Conservation (phyloP, 2,888 invertebrate genomes). For the Hipparchia semele region DNA sequence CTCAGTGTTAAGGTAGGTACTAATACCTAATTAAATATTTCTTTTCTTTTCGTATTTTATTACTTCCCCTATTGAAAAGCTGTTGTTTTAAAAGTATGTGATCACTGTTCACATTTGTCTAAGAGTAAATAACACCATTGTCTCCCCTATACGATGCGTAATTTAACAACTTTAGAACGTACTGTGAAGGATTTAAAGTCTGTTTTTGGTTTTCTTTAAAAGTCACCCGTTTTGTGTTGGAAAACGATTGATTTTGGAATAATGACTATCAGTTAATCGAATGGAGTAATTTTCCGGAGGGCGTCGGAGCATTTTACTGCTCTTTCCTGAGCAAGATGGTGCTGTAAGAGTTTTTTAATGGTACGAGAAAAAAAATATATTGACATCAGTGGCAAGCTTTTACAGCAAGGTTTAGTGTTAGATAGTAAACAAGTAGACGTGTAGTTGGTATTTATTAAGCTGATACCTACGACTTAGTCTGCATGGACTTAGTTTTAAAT, state of each 20-base stretch:
- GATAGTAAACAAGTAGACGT: too few species aligned
- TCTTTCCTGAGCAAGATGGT: constrained; percentile 39
- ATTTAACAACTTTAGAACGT: constrained; percentile 37
- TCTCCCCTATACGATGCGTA: constrained; percentile 34
- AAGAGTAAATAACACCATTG: constrained; percentile 43
- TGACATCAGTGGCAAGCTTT: neutral
- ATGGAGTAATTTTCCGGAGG: constrained; percentile 49
- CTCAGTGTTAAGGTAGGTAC: too few species aligned
- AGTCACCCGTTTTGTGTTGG: constrained; percentile 43
- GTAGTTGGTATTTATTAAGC: too few species aligned
- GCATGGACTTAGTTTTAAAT: too few species aligned
- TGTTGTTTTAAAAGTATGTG: constrained; percentile 47
- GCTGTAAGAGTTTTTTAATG: constrained; percentile 38
- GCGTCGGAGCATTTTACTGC: constrained; percentile 43
- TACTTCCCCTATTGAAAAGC: constrained; percentile 34
- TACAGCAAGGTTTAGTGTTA: too few species aligned
- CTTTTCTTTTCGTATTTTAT: neutral
- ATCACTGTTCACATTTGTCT: constrained; percentile 42
- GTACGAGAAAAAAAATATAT: constrained; percentile 26
- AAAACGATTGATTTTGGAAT: constrained; percentile 53
- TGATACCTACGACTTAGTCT: too few species aligned
- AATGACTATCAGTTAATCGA: constrained; percentile 53
- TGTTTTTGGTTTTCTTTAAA: constrained; percentile 36
- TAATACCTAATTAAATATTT: too few species aligned
- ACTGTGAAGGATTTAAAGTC: constrained; percentile 27